phyloP scores from a whole-genome alignment of 1,140 invertebrate species.

The Penaeus vannamei region DNA sequence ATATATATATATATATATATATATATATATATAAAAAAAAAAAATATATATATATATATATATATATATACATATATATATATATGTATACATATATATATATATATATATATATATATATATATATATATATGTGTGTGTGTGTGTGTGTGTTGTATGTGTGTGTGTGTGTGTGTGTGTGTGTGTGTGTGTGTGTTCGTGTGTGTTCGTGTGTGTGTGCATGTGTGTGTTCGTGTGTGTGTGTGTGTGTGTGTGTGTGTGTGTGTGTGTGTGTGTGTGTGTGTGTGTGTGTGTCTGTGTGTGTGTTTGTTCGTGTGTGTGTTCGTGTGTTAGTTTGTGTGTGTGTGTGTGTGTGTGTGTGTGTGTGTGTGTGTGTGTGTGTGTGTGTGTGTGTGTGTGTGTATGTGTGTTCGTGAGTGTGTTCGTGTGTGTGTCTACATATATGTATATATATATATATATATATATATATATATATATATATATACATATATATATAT shows the following conservation, averaged over 20 bases:
- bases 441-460: conserved; percentile 20
- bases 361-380: background rate
- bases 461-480: background rate
- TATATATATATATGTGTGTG: conserved; percentile 22
- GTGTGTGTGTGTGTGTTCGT: background rate
- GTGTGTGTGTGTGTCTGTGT: background rate
- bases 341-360: background rate
- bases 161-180: background rate
- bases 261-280: background rate
- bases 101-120: background rate
- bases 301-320: background rate
- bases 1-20: too few species aligned
- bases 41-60: too few species aligned
- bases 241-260: background rate
- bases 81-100: background rate
- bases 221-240: background rate
- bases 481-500: background rate
- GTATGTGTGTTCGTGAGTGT: background rate
- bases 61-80: background rate
- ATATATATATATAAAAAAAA: too few species aligned
- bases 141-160: background rate
- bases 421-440: background rate
- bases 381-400: too few species aligned
- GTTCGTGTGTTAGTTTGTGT: background rate
- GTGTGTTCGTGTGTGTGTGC: background rate